Conservation (phyloP, 2,888 invertebrate genomes). For the Reticulitermes lucifugus region DNA sequence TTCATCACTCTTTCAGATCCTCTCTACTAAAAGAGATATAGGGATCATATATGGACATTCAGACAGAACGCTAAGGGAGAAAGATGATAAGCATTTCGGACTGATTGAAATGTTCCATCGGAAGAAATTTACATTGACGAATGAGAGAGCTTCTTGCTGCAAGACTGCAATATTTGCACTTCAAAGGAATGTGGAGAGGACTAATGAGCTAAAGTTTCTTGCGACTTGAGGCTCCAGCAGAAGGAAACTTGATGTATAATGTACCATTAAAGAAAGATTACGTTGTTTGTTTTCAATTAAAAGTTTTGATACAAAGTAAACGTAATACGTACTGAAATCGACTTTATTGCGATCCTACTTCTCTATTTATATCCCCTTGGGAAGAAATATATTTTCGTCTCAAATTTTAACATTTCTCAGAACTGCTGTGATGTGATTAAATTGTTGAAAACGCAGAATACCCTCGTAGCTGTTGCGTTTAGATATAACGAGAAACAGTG, state of each 20-base stretch:
- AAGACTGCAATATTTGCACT: constrained; percentile 46
- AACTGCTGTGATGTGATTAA: constrained; percentile 12
- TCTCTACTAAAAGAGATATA: background rate
- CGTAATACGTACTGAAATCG: constrained; percentile 25
- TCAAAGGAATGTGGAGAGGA: constrained; percentile 47
- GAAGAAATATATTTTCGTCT: constrained; percentile 12
- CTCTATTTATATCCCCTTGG: constrained; percentile 7
- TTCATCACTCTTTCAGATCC: background rate
- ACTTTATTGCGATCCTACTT: background rate
- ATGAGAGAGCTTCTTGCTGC: background rate
- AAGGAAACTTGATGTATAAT: constrained; percentile 28
- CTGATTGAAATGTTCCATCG: constrained; percentile 46
- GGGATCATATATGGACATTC: constrained; percentile 22
- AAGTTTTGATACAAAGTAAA: constrained; percentile 47
- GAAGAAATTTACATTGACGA: constrained; percentile 46
- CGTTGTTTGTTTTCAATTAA: constrained; percentile 49
- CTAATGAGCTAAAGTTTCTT: constrained; percentile 49
- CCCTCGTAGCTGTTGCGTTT: background rate
- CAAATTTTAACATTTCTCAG: constrained; percentile 13
- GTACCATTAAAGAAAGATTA: constrained; percentile 46
- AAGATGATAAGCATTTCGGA: constrained; percentile 43
- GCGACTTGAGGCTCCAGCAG: background rate
- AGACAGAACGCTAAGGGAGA: background rate
- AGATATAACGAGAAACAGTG: background rate
- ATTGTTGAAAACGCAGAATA: constrained; percentile 1